Conservation (phyloP, 2,888 invertebrate genomes). For the Selenia dentaria region DNA sequence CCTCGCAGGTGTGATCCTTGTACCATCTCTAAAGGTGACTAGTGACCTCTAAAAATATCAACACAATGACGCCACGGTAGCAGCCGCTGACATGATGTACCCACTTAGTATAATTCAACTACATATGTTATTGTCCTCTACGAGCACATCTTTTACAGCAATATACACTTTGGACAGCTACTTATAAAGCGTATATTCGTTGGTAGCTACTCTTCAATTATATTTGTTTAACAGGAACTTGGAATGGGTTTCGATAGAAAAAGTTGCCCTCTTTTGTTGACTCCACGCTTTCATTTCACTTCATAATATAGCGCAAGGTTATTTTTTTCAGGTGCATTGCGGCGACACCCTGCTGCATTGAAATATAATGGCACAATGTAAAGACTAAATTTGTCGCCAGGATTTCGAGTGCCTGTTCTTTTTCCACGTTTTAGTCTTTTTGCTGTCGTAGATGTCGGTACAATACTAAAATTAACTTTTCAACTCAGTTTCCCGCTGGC, state of each 20-base stretch:
- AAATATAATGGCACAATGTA: conserved; percentile 68
- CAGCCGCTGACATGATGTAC: conserved; percentile 56
- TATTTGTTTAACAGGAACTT: conserved; percentile 60
- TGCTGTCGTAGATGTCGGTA: conserved; percentile 38
- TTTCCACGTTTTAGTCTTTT: too few species aligned
- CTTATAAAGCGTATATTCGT: conserved; percentile 37
- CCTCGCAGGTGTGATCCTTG: conserved; percentile 18
- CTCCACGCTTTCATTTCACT: conserved; percentile 40
- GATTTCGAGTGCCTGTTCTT: conserved; percentile 44
- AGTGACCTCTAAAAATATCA: conserved; percentile 40
- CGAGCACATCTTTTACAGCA: conserved; percentile 32
- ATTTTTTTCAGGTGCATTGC: conserved; percentile 58
- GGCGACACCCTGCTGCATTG: conserved; percentile 62
- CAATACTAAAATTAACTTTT: conserved; percentile 40
- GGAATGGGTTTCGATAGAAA: conserved; percentile 45
- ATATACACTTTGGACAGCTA: conserved; percentile 41
- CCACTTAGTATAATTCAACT: conserved; percentile 59
- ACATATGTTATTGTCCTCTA: conserved; percentile 53
- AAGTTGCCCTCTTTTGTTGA: conserved; percentile 33
- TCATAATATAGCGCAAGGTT: conserved; percentile 45
- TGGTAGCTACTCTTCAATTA: conserved; percentile 47
- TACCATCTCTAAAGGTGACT: conserved; percentile 38
- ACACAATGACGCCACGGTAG: conserved; percentile 46
- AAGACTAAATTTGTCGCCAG: conserved; percentile 62
- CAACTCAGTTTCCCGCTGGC: conserved; percentile 15